Evolutionary conservation across 2,888 invertebrate genomes (phyloP).

Genomic region (Urechis unicinctus): DNA sequence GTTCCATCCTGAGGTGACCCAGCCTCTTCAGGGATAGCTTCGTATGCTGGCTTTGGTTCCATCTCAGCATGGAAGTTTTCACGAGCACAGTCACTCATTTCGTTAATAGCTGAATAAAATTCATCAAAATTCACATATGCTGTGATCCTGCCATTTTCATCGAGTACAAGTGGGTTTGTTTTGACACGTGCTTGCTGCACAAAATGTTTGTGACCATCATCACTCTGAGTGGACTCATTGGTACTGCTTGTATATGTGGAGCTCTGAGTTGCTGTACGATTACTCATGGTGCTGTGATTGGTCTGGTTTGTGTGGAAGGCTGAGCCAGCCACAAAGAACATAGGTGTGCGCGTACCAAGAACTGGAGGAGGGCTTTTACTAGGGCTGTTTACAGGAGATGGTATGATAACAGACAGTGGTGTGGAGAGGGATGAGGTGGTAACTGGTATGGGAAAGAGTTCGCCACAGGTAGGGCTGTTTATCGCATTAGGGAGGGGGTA

Average conservation of each 20-base stretch:
- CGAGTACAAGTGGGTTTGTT: slow-evolving; percentile 51
- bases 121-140: slow-evolving; percentile 80
- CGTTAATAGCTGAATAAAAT: slow-evolving; percentile 51
- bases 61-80: slow-evolving; percentile 34
- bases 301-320: background rate
- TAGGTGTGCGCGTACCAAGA: background rate
- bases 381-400: slow-evolving; percentile 10
- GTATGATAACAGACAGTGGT: slow-evolving; percentile 18
- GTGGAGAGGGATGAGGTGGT: background rate
- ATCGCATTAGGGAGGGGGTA: slow-evolving; percentile 66
- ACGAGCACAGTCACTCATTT: slow-evolving; percentile 36
- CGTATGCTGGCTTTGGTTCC: slow-evolving; percentile 38
- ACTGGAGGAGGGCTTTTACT: background rate
- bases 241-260: slow-evolving; percentile 31
- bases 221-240: slow-evolving; percentile 40
- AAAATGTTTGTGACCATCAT: slow-evolving; percentile 22
- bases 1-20: slow-evolving; percentile 12
- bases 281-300: background rate
- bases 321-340: background rate
- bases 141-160: slow-evolving; percentile 66
- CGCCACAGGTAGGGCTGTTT: slow-evolving; percentile 37
- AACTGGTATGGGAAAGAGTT: background rate
- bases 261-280: slow-evolving; percentile 11
- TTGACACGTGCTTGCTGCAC: slow-evolving; percentile 18
- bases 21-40: slow-evolving; percentile 38